Evolutionary conservation across 2,113 vertebrate genomes (phyloP).

Genomic region (Percopsis transmontana): DNA sequence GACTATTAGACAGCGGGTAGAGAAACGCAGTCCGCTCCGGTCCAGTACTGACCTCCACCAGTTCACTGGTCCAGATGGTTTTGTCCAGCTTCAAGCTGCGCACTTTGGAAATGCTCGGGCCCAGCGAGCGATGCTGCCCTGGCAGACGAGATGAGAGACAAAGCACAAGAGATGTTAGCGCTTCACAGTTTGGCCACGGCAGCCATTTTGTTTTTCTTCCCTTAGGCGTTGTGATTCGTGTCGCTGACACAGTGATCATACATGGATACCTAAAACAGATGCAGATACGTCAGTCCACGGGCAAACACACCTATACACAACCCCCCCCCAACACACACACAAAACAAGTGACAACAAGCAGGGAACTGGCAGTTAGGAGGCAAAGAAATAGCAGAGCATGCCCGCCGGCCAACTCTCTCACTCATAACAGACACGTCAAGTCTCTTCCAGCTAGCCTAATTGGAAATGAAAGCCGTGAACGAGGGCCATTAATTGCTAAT

Average conservation of each 20-base stretch:
- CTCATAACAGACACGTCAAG: slow-evolving; percentile 70
- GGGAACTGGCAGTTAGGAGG: slow-evolving; percentile 57
- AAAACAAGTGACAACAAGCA: slow-evolving; percentile 45
- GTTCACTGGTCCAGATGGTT: slow-evolving; percentile 95
- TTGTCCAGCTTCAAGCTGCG: slow-evolving; percentile 94
- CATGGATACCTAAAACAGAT: too few relatives aligned
- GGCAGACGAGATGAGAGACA: slow-evolving; percentile 4
- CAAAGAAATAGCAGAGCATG: slow-evolving; percentile 55
- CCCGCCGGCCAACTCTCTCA: slow-evolving; percentile 60
- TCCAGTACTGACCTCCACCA: slow-evolving; percentile 84
- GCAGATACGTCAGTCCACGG: too few relatives aligned
- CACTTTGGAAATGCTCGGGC: slow-evolving; percentile 91
- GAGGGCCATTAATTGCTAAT: slow-evolving; percentile 81
- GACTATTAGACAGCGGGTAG: too few relatives aligned
- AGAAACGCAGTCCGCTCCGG: neutral
- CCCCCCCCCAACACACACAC: slow-evolving; percentile 13
- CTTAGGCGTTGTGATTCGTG: too few relatives aligned
- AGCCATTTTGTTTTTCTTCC: too few relatives aligned
- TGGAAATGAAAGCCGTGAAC: slow-evolving; percentile 79
- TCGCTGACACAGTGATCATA: neutral
- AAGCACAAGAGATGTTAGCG: neutral
- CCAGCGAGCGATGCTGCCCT: slow-evolving; percentile 93
- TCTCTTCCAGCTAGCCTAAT: slow-evolving; percentile 72
- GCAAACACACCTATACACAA: slow-evolving; percentile 20
- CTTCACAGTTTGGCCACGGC: neutral